A percentile compares a stretch with the other conserved stretches of the same genome.
phyloP scores from a whole-genome alignment of 2,797 vertebrate species.

The Argentina silus region DNA sequence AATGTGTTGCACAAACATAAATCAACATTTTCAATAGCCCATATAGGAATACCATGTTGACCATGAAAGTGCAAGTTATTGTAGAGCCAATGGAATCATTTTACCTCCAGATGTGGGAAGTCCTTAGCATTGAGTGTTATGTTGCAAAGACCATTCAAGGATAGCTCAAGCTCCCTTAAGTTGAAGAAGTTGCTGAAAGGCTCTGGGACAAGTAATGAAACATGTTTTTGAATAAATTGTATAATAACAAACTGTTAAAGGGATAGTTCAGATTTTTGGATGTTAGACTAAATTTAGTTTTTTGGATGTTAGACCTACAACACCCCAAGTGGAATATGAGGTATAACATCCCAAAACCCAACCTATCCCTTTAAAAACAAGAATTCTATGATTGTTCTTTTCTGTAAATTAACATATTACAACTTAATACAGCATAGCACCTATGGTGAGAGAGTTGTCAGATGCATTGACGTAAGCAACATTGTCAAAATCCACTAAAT shows the following conservation, averaged over 20 bases:
- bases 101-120: conserved; percentile 74
- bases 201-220: conserved; percentile 52
- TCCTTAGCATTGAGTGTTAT: conserved; percentile 62
- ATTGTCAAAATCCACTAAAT: conserved; percentile 34
- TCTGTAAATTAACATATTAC: not conserved
- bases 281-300: not conserved
- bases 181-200: conserved; percentile 70
- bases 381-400: not conserved
- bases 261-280: not conserved
- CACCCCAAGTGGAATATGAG: not conserved
- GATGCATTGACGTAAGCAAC: conserved; percentile 45
- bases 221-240: not conserved
- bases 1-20: too few species aligned
- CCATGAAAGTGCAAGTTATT: not conserved
- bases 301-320: not conserved
- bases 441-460: conserved; percentile 31
- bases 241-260: not conserved
- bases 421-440: conserved; percentile 13
- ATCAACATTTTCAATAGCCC: too few species aligned
- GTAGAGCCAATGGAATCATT: conserved; percentile 39
- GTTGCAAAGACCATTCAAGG: conserved; percentile 70
- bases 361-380: not conserved
- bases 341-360: not conserved
- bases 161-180: conserved; percentile 72
- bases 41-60: not conserved